Evolutionary conservation across 2,113 vertebrate genomes (phyloP), one percentile per base, ranked within the genome.

Genomic region (Synodontis membranacea): DNA sequence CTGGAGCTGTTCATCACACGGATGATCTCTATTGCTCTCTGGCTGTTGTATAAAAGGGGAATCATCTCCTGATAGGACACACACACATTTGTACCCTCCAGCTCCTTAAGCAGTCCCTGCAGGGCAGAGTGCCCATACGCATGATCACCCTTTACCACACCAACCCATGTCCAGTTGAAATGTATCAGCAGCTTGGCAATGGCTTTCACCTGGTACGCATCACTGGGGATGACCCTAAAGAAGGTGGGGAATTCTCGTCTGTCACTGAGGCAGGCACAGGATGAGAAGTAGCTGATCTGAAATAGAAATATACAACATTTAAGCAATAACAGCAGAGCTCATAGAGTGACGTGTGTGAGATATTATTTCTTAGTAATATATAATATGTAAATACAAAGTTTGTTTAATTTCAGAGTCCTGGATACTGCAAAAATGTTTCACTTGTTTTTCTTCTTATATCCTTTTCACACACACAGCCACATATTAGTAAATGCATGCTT

Each of bases 91-190:
- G 91, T 93, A 12, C 89, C 91, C 85, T 91, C 79, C 54, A 96
- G 79, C 85, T 94, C 94, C 28, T 87, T 92, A 60, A 93, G 78
- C 52, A 95, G 92, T 34, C 93, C 93, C 86, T 93, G 92, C 23
- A 95, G 82, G 9, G 94, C 94, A 75, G 92, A 95, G 31, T 90
- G 92, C 0, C 94, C 95, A 46, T 95, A 95, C 52, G 93, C 95
- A 48, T 93, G 93, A 86, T 95, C 94, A 42, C 92, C 93, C 56
- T 91, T 87, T 44, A 95, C 50, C 72, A 94, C 87, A 7, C 93
- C 95, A 3, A 95, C 88, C 94, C 94, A 95, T 2, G 91, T 94
- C 94, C 95, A 96, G 80, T 92, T 92, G 75, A 95, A 95, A n/a
- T 70, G 92, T 52, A 92, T 78, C 34, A 96, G 86, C 37, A 96